Evolutionary conservation across 2,888 invertebrate genomes (phyloP).

Genomic region (Chromoteleia sp.): DNA sequence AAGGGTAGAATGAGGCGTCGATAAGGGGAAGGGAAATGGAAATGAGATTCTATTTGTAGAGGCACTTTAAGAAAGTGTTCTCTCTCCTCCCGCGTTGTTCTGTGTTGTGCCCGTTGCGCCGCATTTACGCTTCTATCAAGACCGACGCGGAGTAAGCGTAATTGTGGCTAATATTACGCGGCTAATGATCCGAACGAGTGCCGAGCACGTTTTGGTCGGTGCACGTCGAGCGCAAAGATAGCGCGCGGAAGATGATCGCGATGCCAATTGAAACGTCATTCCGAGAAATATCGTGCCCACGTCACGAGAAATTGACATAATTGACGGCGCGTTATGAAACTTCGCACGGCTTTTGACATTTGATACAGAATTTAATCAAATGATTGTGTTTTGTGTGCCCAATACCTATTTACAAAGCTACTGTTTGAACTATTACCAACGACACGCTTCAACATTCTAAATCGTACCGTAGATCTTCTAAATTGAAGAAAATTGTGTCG

Average conservation of each 20-base stretch:
- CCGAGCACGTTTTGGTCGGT: constrained; percentile 65
- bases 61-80: constrained; percentile 58
- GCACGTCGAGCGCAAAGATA: constrained; percentile 55
- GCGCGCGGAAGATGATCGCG: constrained; percentile 57
- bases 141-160: constrained; percentile 54
- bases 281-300: constrained; percentile 62
- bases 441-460: constrained; percentile 4
- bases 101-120: constrained; percentile 36
- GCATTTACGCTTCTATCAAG: constrained; percentile 64
- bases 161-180: constrained; percentile 66
- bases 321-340: constrained; percentile 24
- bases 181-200: constrained; percentile 68
- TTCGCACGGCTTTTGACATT: constrained; percentile 50
- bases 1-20: constrained; percentile 23
- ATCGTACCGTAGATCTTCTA: too few relatives aligned
- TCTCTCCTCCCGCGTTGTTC: constrained; percentile 25
- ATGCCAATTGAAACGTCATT: constrained; percentile 70
- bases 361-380: constrained; percentile 41
- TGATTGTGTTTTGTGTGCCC: constrained; percentile 6
- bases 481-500: too few relatives aligned
- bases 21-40: constrained; percentile 35
- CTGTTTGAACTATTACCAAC: constrained; percentile 1
- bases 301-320: constrained; percentile 59
- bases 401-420: constrained; percentile 21
- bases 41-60: constrained; percentile 55